These are phyloP conservation scores for Mus spretus DNA, from an alignment of 2,797 vertebrate genomes.

Conservation along the genomic window DNA sequence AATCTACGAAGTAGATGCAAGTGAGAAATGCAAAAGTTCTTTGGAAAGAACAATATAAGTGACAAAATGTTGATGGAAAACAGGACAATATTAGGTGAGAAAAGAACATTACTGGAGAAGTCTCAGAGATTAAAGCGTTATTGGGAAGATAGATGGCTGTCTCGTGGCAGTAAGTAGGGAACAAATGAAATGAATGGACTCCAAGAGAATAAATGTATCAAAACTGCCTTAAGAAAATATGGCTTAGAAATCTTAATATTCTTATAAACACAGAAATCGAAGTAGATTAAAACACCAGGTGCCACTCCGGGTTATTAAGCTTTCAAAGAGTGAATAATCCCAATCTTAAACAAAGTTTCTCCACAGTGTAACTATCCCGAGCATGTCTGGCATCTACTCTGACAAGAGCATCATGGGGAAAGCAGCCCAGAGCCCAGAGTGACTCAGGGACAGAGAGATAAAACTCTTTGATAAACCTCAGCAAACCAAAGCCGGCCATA, in stretches of 20 bases:
- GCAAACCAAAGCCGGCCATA: neutral
- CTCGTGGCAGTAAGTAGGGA: neutral
- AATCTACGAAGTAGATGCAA: neutral
- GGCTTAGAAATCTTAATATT: neutral
- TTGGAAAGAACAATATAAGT: neutral
- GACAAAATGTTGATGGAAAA: slow-evolving; percentile 1
- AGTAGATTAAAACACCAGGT: neutral
- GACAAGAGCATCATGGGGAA: neutral
- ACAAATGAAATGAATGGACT: slow-evolving; percentile 36
- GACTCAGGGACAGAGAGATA: neutral
- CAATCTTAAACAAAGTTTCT: neutral
- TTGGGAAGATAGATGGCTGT: neutral
- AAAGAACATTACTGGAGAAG: neutral
- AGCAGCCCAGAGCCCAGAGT: neutral
- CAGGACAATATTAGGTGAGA: neutral
- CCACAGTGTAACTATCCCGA: neutral
- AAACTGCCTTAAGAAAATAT: slow-evolving; percentile 33
- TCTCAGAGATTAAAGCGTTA: neutral
- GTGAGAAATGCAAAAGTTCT: neutral
- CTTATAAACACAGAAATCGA: neutral
- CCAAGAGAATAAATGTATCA: slow-evolving; percentile 2
- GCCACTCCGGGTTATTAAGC: neutral
- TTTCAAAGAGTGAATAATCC: slow-evolving; percentile 41
- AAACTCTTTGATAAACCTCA: neutral
- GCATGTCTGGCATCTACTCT: neutral